Percentiles rank a stretch among this genome's conserved stretches.
phyloP scores from a whole-genome alignment of 1,140 invertebrate species.

The Drosophila nigrodunni region DNA sequence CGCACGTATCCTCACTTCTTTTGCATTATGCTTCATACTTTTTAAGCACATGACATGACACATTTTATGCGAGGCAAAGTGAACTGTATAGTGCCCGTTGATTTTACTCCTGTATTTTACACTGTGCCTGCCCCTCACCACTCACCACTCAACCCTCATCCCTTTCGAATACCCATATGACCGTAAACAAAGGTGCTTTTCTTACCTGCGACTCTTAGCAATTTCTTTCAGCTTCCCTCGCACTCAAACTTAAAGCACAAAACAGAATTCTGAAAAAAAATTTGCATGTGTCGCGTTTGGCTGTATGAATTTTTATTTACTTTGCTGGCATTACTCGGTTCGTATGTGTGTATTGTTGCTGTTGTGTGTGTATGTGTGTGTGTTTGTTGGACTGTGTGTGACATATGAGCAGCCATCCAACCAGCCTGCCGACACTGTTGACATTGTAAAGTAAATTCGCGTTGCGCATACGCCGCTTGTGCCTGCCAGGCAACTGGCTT shows the following conservation, averaged over 20 bases:
- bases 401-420: constrained; percentile 49
- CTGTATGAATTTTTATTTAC: constrained; percentile 65
- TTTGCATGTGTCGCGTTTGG: constrained; percentile 17
- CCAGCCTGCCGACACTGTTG: constrained; percentile 55
- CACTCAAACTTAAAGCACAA: constrained; percentile 46
- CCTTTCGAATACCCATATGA: constrained; percentile 25
- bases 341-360: constrained; percentile 1
- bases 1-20: constrained; percentile 58
- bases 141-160: not conserved
- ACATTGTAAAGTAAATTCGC: constrained; percentile 68
- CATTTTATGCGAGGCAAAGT: constrained; percentile 64
- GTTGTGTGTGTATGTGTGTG: constrained; percentile 12
- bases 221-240: constrained; percentile 14
- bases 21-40: constrained; percentile 54
- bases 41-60: constrained; percentile 73
- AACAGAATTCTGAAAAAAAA: constrained; percentile 33
- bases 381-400: constrained; percentile 16
- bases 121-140: not conserved
- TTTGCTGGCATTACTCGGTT: constrained; percentile 39
- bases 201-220: constrained; percentile 48
- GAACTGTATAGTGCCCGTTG: constrained; percentile 67
- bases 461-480: constrained; percentile 74
- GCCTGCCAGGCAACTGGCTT: constrained; percentile 25
- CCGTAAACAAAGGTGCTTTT: constrained; percentile 65
- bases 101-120: not conserved